Evolutionary conservation across 2,113 vertebrate genomes (phyloP), one percentile per base, ranked within the genome.

Genomic region (Colistium nudipinnis): DNA sequence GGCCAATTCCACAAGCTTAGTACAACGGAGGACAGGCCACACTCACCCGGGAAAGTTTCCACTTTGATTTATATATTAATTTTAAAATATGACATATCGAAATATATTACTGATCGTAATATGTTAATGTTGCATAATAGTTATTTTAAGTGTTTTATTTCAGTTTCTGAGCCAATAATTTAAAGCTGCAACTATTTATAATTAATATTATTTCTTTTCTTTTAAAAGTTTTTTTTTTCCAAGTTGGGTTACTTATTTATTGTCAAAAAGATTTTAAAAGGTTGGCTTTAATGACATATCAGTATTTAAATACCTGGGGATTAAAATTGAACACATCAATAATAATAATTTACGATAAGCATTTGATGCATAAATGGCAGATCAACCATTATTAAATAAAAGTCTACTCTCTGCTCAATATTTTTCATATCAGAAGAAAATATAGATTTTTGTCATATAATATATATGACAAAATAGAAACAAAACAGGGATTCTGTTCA

Each of bases 1-100:
- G 54, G 64, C 64, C 51, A 36, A 84, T 87, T 77, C 72, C 84
- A 86, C 85, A 88, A 63, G 76, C 49, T 85, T 72, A 63, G 68
- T 76, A 87, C 51, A 81, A 71, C 2, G 35, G 65, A 33, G 70
- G 54, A 36, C 54, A 22, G 69, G 25, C 30, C 64, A 60, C 68
- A n/a, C n/a, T n/a, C 73, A 62, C 48, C 13, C 28, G 3, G 7
- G 28, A 43, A 51, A 62, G 49, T 62, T 25, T 19, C 5, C n/a
- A 45, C 24, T 4, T 7, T 47, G 2, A 14, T 47, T 19, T 10
- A 44, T 19, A 20, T 0, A 35, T 43, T 36, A 19, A 1, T n/a
- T n/a, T n/a, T n/a, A 6, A 7, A 28, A 48, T 6, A 0, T 19
- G n/a, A 19, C 17, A n/a, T 6, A 17, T 6, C 3, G 6, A 6